Base-by-base conservation (phyloP, 2,888 invertebrate species). In the Tortrix viridana region DNA sequence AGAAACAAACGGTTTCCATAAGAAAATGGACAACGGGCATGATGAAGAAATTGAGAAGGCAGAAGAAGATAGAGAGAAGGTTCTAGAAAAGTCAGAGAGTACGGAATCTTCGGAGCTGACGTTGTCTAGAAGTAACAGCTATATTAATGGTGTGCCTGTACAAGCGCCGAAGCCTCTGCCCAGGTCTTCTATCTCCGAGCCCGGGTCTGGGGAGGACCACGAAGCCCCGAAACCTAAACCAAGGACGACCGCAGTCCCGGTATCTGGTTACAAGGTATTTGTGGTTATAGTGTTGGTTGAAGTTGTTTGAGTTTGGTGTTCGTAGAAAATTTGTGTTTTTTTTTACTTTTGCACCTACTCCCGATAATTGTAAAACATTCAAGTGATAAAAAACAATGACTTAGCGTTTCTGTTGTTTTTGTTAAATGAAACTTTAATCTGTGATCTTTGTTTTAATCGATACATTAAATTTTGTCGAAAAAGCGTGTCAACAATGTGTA, bases 91-190 rank as follows among this genome's bases (percentile, higher is more conserved):
- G 23, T 26, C 37, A 5, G 67, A 67, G 2, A 52, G 49, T 6
- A 41, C 38, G 14, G 63, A 64, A 9, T 89, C 89, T 0, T 73
- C 76, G 0, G 89, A 89, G 63, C 70, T 71, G 2, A 79, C 82
- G 9, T 58, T 89, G 4, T 89, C 89, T 1, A 79, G 90, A 20
- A 90, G 91, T 68, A 87, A 88, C 60, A 88, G 89, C 73, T 73
- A 87, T 65, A 82, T 88, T 5, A 93, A 92, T 47, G 91, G 91
- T 0, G 74, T 77, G 37, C 88, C 86, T 5, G 77, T 87, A 0
- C 92, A 94, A 50, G 80, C 95, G 1, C 97, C 97, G 0, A 97
- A 96, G 80, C 97, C 97, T 14, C 89, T 97, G 86, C 97, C 97
- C 0, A 93, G 97, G 73, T 95, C 96, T 0, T 96, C 96, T 14